Evolutionary conservation across 2,797 vertebrate genomes (phyloP).

Genomic region (Sebastes cheni): DNA sequence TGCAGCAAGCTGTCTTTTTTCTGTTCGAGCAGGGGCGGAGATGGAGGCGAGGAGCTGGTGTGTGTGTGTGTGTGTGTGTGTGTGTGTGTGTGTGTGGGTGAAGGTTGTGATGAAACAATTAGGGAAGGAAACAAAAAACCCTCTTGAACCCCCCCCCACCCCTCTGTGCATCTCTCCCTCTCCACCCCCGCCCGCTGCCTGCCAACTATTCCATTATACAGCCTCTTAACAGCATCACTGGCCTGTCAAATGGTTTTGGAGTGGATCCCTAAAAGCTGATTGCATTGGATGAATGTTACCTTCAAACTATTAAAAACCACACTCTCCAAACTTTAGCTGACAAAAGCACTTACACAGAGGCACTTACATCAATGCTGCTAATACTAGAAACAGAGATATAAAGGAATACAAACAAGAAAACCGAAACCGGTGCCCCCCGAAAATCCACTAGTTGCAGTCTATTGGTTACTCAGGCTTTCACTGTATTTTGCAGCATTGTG

Average conservation of each 20-base stretch:
- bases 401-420: neutral
- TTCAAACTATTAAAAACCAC: constrained; percentile 26
- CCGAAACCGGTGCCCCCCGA: neutral
- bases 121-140: constrained; percentile 27
- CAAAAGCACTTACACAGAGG: neutral
- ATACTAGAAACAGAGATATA: neutral
- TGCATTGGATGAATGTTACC: constrained; percentile 15
- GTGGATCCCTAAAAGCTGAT: constrained; percentile 58
- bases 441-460: neutral
- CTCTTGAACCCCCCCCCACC: neutral
- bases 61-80: constrained; percentile 25
- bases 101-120: constrained; percentile 53
- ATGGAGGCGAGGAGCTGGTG: constrained; percentile 8
- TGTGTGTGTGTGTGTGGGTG: constrained; percentile 21
- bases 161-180: neutral
- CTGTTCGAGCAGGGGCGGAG: constrained; percentile 8
- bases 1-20: constrained; percentile 24
- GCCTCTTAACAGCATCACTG: constrained; percentile 49
- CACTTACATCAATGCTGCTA: constrained; percentile 8
- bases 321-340: constrained; percentile 26
- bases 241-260: constrained; percentile 64
- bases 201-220: constrained; percentile 70
- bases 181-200: constrained; percentile 22
- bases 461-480: neutral
- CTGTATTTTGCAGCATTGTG: neutral